Evolutionary conservation across 2,888 invertebrate genomes (phyloP), one percentile per base, ranked within the genome.

Genomic region (Leptarthrus brevirostris): DNA sequence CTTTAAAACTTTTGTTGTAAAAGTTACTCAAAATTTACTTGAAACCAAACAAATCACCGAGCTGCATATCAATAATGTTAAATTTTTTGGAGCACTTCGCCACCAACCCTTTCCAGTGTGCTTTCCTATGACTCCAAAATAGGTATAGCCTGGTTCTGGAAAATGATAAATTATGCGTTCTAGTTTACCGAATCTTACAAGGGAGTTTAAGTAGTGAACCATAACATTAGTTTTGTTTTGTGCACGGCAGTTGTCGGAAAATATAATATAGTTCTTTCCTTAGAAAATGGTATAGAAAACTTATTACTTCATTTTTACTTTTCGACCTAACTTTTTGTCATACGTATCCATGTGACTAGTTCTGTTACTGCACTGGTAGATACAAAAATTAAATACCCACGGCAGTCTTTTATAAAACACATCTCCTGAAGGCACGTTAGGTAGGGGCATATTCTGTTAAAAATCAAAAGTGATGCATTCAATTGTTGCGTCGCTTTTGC

Each of bases 361-460:
- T 26, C 52, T 26, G 4, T 18, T 64, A 54, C 66, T 73, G 22
- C 53, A 53, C 24, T 53, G 16, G 12, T 40, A 66, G 24, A 73
- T 66, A 44, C 66, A 73, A 47, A 73, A 73, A 64, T 53, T 64
- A 24, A 64, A 73, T 24, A 66, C 66, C 40, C 66, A 54, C 5
- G 54, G 40, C 54, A 66, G 73, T 64, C 61, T 73, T 53, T 58
- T 58, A 26, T 58, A 58, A 18, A 58, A 58, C 4, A 71, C 52
- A 53, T 71, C 53, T 56, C 53, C 54, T 8, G 64, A 72, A 49
- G 71, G 61, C 69, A 71, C 24, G 22, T 40, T 3, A 44, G 72
- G 74, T 18, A 74, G 72, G n/a, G 74, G 72, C 49, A 74, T 72
- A 61, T 72, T 74, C 71, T 66, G 72, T 58, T 72, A 34, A 20